Evolutionary conservation across 2,888 invertebrate species (phyloP), one percentile per base, ranked within the genome.

Genomic region (Cosmia trapezina): DNA sequence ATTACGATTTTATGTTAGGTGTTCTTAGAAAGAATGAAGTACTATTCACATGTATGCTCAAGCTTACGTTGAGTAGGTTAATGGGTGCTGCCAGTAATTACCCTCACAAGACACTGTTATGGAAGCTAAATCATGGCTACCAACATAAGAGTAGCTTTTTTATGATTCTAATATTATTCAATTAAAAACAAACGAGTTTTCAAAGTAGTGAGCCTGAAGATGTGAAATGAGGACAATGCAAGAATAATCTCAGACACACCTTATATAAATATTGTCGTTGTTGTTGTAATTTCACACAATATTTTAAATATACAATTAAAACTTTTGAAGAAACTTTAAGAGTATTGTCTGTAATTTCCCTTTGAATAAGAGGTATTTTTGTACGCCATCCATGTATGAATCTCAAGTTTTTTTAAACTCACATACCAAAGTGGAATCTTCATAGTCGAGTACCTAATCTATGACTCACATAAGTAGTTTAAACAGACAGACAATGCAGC

Each of bases 391-490:
- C 12, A 49, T 22, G 33, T 41, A 19, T 3, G n/a, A 66, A 19
- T 14, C 37, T 12, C 6, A 68, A 69, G 37, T 47, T 47, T 70
- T 54, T 47, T 63, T 53, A n/a, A 56, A 56, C n/a, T 60, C n/a
- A 33, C 22, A 54, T 53, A 33, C 33, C 5, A 33, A 51, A 45
- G 60, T 69, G 2, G 54, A 9, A 75, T 70, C 72, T 75, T 78
- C 72, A 74, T 63, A 83, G 65, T 60, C 9, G 5, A 67, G 61
- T 62, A 80, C 63, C 37, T 51, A 43, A 65, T 64, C 66, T 61
- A 77, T 89, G 87, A 89, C 71, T 88, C 87, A 88, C 22, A 5
- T 76, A 78, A 76, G 80, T 84, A 68, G 73, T 84, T 81, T 76
- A 83, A 81, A 81, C 78, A 85, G 86, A 73, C 79, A 80, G 73